phyloP scores from a whole-genome alignment of 2,888 invertebrate genomes.

The Yponomeuta plumbellus region DNA sequence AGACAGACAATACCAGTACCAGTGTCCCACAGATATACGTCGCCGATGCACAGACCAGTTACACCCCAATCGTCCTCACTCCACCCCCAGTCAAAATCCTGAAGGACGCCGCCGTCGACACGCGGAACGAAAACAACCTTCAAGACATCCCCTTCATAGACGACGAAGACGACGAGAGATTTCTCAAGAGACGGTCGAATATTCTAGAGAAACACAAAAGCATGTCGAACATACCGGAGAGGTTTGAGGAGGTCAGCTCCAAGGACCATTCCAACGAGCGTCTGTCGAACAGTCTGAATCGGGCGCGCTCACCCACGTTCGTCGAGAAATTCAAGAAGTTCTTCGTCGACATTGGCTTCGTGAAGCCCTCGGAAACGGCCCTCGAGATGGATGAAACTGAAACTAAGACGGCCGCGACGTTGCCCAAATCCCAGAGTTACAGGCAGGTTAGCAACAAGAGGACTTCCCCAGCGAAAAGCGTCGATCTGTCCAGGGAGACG shows the following conservation, averaged over 20 bases:
- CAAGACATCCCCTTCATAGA: constrained; percentile 71
- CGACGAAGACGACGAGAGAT: constrained; percentile 50
- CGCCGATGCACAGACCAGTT: constrained; percentile 34
- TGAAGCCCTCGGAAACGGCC: constrained; percentile 45
- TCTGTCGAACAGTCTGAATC: constrained; percentile 54
- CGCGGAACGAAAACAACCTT: constrained; percentile 63
- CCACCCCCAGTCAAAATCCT: constrained; percentile 38
- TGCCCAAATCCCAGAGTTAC: constrained; percentile 60
- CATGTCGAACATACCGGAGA: constrained; percentile 65
- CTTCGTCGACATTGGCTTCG: constrained; percentile 62
- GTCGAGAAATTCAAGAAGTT: constrained; percentile 69
- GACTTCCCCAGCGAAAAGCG: constrained; percentile 32
- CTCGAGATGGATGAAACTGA: constrained; percentile 26
- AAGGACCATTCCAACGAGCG: constrained; percentile 53
- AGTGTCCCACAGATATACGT: constrained; percentile 66
- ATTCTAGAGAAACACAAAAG: constrained; percentile 63
- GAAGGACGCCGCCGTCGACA: constrained; percentile 66
- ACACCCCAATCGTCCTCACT: constrained; percentile 27
- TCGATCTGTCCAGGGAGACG: constrained; percentile 48
- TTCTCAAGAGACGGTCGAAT: constrained; percentile 42
- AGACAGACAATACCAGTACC: constrained; percentile 67
- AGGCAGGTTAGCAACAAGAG: constrained; percentile 33
- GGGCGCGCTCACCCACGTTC: constrained; percentile 65
- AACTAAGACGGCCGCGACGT: constrained; percentile 36
- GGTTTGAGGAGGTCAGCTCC: constrained; percentile 52